A percentile compares a stretch with the other conserved stretches of the same genome.
Conservation (phyloP, 64 coral and sea anemone species). For the Porites lutea region DNA sequence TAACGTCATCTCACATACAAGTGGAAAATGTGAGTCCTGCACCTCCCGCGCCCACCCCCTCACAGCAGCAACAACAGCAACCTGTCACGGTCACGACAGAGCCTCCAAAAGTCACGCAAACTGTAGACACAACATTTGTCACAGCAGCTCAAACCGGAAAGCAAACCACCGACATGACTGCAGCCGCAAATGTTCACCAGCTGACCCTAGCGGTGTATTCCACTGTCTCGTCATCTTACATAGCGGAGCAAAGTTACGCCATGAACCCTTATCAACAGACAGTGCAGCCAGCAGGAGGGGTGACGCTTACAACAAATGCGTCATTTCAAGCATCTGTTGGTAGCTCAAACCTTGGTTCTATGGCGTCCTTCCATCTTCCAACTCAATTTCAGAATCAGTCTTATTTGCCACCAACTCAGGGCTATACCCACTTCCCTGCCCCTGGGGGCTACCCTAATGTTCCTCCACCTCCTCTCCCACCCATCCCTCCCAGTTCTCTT, state of each 20-base stretch:
- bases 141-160: slow-evolving; percentile 31
- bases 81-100: slow-evolving; percentile 30
- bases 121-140: slow-evolving; percentile 58
- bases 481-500: slow-evolving; percentile 39
- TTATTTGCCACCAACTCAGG: slow-evolving; percentile 55
- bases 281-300: slow-evolving; percentile 11
- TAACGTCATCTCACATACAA: slow-evolving; percentile 71
- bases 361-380: slow-evolving; percentile 48
- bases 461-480: slow-evolving; percentile 45
- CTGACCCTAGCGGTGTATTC: slow-evolving; percentile 28
- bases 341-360: slow-evolving; percentile 26
- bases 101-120: slow-evolving; percentile 50
- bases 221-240: slow-evolving; percentile 11
- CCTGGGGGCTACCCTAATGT: slow-evolving; percentile 43
- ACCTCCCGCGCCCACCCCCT: slow-evolving; percentile 48
- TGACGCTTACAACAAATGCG: slow-evolving; percentile 43
- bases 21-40: slow-evolving; percentile 96
- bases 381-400: slow-evolving; percentile 51
- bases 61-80: not conserved
- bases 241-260: not conserved
- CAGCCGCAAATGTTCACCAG: slow-evolving; percentile 44
- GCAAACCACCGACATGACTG: slow-evolving; percentile 23
- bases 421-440: slow-evolving; percentile 49
- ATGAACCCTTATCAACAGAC: slow-evolving; percentile 41
- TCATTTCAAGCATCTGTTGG: slow-evolving; percentile 26